Evolutionary conservation across 2,888 invertebrate genomes (phyloP), one percentile per base, ranked within the genome.

Genomic region (Chloroclystis v-ata): DNA sequence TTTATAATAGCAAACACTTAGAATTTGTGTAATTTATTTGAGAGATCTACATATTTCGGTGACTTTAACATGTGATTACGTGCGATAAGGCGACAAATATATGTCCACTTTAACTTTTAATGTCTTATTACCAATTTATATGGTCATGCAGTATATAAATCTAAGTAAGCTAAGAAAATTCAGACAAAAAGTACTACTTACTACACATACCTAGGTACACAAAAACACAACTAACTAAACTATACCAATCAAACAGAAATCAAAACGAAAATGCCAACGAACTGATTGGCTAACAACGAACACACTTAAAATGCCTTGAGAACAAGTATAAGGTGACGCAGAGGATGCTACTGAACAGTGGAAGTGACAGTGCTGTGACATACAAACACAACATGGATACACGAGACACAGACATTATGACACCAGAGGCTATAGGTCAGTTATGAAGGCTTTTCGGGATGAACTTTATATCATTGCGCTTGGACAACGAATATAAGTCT

Each of bases 361-460:
- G 29, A n/a, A 42, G 48, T 43, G 38, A 7, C 30, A 50, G 48
- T 49, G 49, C 46, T 37, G 48, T 47, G 46, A 35, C 56, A 59
- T 53, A 65, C 59, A 59, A 55, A 62, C 57, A 69, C 54, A 66
- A n/a, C 35, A 83, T 82, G 82, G 72, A 72, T 52, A 73, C 73
- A 78, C 76, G 75, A 68, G 59, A 73, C 60, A 78, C 75, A 72
- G 75, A 78, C 65, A 77, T 75, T 64, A 72, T 85, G 79, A 75
- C 75, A 51, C 63, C 70, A 58, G 85, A 84, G 62, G 84, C 83
- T 48, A 76, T 86, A 85, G 86, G 86, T 86, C 79, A 83, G 85
- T 85, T 69, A 10, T 11, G 7, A 35, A 20, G 20, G 35, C 35
- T 8, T n/a, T 35, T 11, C n/a, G 1, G 20, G 20, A 35, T 16